These are phyloP conservation scores for Salvator merianae DNA, from an alignment of 2,113 vertebrate genomes.

Conservation along the genomic window DNA sequence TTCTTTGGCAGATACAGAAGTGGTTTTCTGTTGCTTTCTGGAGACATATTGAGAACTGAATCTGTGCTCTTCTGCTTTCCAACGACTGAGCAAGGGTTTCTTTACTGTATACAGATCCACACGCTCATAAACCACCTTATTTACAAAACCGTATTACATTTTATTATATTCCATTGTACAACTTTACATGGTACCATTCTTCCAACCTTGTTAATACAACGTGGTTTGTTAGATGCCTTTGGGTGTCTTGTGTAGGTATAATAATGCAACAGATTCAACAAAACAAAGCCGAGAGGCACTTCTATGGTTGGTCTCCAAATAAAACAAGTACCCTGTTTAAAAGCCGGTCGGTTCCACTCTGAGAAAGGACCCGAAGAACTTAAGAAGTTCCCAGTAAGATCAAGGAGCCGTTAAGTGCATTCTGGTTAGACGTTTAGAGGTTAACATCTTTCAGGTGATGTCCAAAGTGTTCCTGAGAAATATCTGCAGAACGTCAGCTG, in stretches of 20 bases:
- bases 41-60: too few relatives aligned
- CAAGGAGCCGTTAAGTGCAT: slow-evolving; percentile 9
- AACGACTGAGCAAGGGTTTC: too few relatives aligned
- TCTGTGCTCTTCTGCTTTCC: too few relatives aligned
- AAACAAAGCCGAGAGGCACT: slow-evolving; percentile 78
- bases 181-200: slow-evolving; percentile 64
- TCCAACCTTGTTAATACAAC: slow-evolving; percentile 24
- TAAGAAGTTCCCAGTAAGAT: too few relatives aligned
- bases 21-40: too few relatives aligned
- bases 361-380: background rate
- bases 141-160: slow-evolving; percentile 73
- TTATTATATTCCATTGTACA: slow-evolving; percentile 79
- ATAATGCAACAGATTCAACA: slow-evolving; percentile 35
- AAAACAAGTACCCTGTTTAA: slow-evolving; percentile 73
- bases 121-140: slow-evolving; percentile 18
- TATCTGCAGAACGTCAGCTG: slow-evolving; percentile 38
- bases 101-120: too few relatives aligned
- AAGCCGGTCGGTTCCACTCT: slow-evolving; percentile 58
- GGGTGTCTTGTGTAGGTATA: slow-evolving; percentile 34
- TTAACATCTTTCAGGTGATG: slow-evolving; percentile 48
- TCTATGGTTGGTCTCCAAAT: slow-evolving; percentile 71
- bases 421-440: slow-evolving; percentile 24
- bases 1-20: background rate
- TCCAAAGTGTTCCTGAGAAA: slow-evolving; percentile 78
- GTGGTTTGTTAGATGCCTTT: slow-evolving; percentile 18